Conservation (phyloP, 2,113 vertebrate species). For the Motacilla alba region DNA sequence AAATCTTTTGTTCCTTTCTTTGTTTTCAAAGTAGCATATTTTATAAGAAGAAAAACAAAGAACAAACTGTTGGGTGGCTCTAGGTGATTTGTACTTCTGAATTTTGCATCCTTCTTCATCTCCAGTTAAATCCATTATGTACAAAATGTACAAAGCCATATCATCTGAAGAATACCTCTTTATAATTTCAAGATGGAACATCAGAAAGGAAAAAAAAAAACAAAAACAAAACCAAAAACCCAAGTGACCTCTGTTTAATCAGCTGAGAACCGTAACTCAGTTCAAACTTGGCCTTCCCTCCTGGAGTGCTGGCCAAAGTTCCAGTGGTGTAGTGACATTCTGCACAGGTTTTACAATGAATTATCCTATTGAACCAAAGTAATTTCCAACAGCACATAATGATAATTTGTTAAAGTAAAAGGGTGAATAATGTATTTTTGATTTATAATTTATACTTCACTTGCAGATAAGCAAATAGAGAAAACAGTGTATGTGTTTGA, state of each 20-base stretch:
- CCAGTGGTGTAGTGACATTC: background rate
- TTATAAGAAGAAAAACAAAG: background rate
- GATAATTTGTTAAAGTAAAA: background rate
- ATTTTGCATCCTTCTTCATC: background rate
- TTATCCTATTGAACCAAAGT: background rate
- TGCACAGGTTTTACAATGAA: background rate
- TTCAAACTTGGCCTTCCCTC: background rate
- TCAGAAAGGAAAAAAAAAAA: background rate
- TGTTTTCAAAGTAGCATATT: background rate
- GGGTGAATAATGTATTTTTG: background rate
- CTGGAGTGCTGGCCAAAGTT: background rate
- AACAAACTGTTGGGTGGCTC: background rate
- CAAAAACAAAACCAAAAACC: rapidly evolving
- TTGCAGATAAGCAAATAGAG: background rate
- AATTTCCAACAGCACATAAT: background rate
- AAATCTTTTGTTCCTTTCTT: background rate
- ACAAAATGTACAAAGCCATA: background rate
- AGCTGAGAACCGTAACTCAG: background rate
- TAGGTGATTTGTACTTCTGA: background rate
- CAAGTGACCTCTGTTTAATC: background rate
- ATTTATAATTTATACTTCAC: background rate
- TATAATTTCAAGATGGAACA: background rate
- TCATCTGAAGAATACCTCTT: background rate
- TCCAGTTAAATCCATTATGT: background rate
- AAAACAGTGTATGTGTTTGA: background rate